A percentile compares a stretch with the other conserved stretches of the same genome.
phyloP scores from a whole-genome alignment of 2,797 vertebrate genomes.

The Macropus fuliginosus region DNA sequence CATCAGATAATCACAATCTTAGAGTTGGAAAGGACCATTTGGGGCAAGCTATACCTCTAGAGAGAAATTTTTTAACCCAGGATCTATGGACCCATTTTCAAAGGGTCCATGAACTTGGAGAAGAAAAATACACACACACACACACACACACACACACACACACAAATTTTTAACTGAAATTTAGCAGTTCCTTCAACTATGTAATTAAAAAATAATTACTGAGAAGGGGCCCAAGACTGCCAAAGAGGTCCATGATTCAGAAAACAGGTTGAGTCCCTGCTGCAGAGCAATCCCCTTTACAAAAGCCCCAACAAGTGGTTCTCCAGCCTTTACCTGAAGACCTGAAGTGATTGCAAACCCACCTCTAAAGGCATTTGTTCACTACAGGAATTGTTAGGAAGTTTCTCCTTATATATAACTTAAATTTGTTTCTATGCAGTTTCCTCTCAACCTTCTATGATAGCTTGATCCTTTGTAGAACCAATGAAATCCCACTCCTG shows the following conservation, averaged over 20 bases:
- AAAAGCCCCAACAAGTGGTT: neutral
- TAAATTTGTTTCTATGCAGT: neutral
- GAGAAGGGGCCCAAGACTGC: neutral
- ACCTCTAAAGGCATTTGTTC: neutral
- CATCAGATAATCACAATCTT: neutral
- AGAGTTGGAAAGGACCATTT: neutral
- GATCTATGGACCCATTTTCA: neutral
- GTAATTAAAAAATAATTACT: neutral
- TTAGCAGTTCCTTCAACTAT: neutral
- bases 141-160: no score
- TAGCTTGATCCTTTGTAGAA: neutral
- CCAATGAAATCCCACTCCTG: neutral
- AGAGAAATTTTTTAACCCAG: neutral
- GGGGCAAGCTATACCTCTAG: neutral
- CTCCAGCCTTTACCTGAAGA: neutral
- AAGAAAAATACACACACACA: neutral
- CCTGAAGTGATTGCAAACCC: neutral
- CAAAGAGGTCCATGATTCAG: neutral
- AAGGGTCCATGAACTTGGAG: neutral
- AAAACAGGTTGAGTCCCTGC: neutral
- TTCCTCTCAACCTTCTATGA: neutral
- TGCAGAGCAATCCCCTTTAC: neutral
- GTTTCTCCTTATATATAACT: neutral
- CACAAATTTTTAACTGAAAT: neutral
- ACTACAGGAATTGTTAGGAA: neutral